Conservation (phyloP, 2,113 vertebrate genomes). For the Centropus unirufus region DNA sequence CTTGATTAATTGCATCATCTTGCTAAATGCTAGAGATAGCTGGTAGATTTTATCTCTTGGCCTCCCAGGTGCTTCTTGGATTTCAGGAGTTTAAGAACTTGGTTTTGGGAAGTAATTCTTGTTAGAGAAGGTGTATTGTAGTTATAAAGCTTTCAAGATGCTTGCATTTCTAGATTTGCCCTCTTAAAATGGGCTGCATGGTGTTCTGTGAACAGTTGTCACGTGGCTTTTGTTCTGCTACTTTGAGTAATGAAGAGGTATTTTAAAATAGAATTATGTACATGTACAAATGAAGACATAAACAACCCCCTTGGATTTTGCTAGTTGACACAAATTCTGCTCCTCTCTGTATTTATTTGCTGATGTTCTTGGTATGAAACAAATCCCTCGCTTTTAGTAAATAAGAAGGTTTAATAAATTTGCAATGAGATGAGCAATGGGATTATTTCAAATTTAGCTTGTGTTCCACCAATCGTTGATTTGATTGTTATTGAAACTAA, state of each 20-base stretch:
- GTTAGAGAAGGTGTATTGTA: neutral
- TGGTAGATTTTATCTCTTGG: neutral
- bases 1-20: neutral
- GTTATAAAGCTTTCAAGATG: neutral
- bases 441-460: constrained; percentile 33
- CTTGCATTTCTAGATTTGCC: neutral
- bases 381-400: neutral
- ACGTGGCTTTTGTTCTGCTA: neutral
- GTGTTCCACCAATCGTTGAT: neutral
- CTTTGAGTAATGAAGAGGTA: neutral
- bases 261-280: neutral
- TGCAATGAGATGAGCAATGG: constrained; percentile 3
- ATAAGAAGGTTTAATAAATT: constrained; percentile 12
- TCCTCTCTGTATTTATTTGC: neutral
- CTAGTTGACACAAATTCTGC: neutral
- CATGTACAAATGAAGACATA: neutral
- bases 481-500: constrained; percentile 18
- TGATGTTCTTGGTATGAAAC: neutral
- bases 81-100: neutral
- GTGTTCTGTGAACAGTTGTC: neutral
- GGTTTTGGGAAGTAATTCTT: neutral
- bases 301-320: neutral
- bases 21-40: neutral
- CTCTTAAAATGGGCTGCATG: neutral
- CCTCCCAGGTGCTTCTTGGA: neutral